These are phyloP conservation scores for Isurus oxyrinchus DNA, from an alignment of 2,113 vertebrate genomes.

Conservation along the genomic window DNA sequence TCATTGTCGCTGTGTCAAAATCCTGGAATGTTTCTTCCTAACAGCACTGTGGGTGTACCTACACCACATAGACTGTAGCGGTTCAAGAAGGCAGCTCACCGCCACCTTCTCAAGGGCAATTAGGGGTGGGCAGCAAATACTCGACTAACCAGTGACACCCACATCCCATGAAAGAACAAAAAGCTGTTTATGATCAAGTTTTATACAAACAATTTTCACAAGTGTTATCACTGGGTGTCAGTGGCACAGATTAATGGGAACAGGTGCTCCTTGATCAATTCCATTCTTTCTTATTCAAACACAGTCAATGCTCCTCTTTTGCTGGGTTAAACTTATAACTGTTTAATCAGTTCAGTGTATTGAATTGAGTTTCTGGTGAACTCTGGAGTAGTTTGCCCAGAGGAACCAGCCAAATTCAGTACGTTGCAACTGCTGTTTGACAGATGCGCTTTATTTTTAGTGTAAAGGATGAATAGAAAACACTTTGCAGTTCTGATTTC, in stretches of 20 bases:
- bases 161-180: no score
- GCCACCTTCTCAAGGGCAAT: no score
- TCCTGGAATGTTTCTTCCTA: no score
- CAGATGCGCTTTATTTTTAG: slow-evolving; percentile 3
- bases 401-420: background rate
- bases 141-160: no score
- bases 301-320: background rate
- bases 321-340: background rate
- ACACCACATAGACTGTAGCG: no score
- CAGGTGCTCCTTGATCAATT: background rate
- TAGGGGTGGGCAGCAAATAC: no score
- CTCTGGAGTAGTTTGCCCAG: background rate
- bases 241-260: background rate
- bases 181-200: no score
- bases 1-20: no score
- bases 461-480: background rate
- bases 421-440: background rate
- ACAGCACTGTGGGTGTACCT: no score
- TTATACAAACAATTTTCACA: background rate
- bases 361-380: background rate
- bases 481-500: background rate
- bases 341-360: background rate
- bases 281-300: no score
- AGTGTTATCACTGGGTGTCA: background rate
- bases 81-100: no score